A percentile compares a stretch with the other conserved stretches of the same genome.
phyloP scores from a whole-genome alignment of 2,797 vertebrate species.

The Sternotherus odoratus region DNA sequence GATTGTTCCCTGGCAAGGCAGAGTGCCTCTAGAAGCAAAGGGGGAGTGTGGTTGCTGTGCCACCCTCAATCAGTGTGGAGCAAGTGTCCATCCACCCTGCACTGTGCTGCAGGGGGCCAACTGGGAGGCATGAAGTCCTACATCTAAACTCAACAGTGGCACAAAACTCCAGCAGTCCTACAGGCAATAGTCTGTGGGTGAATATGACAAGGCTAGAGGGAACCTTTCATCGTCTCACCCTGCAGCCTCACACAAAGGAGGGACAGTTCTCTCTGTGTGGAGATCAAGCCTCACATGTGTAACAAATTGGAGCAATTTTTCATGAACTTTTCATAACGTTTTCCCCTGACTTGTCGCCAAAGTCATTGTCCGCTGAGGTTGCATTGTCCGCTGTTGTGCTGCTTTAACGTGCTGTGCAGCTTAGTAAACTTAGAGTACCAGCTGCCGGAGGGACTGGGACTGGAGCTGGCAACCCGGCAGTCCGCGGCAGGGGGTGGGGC shows the following conservation, averaged over 20 bases:
- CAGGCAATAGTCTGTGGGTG: neutral
- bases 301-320: neutral
- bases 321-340: constrained; percentile 13
- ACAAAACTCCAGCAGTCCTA: neutral
- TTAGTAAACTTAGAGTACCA: neutral
- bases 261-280: constrained; percentile 30
- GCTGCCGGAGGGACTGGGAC: too few relatives aligned
- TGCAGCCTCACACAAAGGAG: neutral
- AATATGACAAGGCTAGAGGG: neutral
- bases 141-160: neutral
- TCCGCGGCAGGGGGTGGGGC: too few relatives aligned
- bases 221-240: constrained; percentile 51
- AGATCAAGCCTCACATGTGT: constrained; percentile 46
- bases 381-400: neutral
- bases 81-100: too few relatives aligned
- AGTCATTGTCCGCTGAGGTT: neutral
- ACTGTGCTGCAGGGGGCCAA: neutral
- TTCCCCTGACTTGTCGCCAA: constrained; percentile 46
- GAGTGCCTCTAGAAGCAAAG: neutral
- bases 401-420: constrained; percentile 33
- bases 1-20: neutral
- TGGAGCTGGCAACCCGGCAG: too few relatives aligned
- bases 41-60: too few relatives aligned
- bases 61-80: rapidly evolving
- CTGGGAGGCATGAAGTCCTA: neutral